Percentiles rank a stretch among this genome's conserved stretches.
Evolutionary conservation across 2,797 vertebrate species (phyloP).

Genomic region (Xerus rutilus): DNA sequence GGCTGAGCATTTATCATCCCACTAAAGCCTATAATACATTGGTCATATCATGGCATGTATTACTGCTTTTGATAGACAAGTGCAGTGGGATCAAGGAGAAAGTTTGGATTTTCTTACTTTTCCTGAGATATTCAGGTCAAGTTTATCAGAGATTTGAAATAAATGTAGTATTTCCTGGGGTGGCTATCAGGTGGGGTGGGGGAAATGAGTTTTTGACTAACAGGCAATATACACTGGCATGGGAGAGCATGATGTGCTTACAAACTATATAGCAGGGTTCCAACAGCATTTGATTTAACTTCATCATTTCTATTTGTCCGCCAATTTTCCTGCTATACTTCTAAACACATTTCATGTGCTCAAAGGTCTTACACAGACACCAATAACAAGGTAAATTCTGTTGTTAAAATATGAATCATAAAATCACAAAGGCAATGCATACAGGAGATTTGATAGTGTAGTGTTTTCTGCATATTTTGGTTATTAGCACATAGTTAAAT

Average conservation of each 20-base stretch:
- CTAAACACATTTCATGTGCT: background rate
- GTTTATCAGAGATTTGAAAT: constrained; percentile 25
- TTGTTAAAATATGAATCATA: background rate
- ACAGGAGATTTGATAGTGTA: background rate
- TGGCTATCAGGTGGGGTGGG: accelerated
- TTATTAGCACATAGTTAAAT: background rate
- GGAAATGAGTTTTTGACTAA: background rate
- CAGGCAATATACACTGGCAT: background rate
- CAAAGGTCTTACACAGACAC: background rate
- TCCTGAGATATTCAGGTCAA: background rate
- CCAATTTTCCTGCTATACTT: background rate
- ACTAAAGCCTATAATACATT: background rate
- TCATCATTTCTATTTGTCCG: constrained; percentile 7
- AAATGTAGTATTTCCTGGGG: background rate
- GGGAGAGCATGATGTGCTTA: background rate
- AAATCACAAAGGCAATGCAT: constrained; percentile 14
- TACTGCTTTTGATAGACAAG: background rate
- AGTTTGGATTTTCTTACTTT: background rate
- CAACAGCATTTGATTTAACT: background rate
- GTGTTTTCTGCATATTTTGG: constrained; percentile 54
- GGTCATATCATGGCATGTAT: background rate
- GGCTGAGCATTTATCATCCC: background rate
- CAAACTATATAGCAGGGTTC: background rate
- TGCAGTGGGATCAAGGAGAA: background rate
- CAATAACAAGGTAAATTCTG: constrained; percentile 14